Evolutionary conservation across 2,888 invertebrate genomes (phyloP), one percentile per base, ranked within the genome.

Genomic region (Nasonia oneida): DNA sequence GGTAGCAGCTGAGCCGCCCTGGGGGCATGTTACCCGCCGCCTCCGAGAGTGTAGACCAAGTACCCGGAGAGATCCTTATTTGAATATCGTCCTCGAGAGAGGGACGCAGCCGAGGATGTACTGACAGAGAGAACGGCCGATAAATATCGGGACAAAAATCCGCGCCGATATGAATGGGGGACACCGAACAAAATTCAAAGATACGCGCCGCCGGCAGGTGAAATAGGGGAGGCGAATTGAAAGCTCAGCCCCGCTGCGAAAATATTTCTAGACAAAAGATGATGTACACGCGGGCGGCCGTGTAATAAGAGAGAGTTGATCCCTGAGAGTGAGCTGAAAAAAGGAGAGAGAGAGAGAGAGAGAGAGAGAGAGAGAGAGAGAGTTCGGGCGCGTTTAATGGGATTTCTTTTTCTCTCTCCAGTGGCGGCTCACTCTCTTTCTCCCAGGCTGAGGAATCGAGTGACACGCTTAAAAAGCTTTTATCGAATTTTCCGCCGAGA

Each of bases 401-500:
- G 84, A 84, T 81, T 84, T 61, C 71, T 23, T 47, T 70, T 39
- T 67, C 79, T 53, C 57, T 37, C 37, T 29, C 29, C 29, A 1
- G 29, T 23, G 14, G 39, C 61, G 70, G 5, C 4, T 42, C 33
- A n/a, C 53, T 57, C 14, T n/a, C 33, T 67, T 33, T 67, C 23
- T 47, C 47, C 12, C 29, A 6, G 12, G 42, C 74, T n/a, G 75
- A 71, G 57, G 73, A 76, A 83, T 47, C 82, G 74, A 85, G 80
- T 73, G 76, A 77, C 71, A 73, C 76, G 80, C 85, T 85, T 78
- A 85, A 78, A 85, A 81, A 78, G 78, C 73, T 82, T 82, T 82
- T 78, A 82, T 82, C 81, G 74, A 85, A 78, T 82, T 85, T 82
- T 81, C 71, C 39, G 15, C 64, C 37, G 70, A 50, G n/a, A 64